These are phyloP conservation scores for Lathamus discolor DNA, from an alignment of 2,113 vertebrate species.

Conservation along the genomic window DNA sequence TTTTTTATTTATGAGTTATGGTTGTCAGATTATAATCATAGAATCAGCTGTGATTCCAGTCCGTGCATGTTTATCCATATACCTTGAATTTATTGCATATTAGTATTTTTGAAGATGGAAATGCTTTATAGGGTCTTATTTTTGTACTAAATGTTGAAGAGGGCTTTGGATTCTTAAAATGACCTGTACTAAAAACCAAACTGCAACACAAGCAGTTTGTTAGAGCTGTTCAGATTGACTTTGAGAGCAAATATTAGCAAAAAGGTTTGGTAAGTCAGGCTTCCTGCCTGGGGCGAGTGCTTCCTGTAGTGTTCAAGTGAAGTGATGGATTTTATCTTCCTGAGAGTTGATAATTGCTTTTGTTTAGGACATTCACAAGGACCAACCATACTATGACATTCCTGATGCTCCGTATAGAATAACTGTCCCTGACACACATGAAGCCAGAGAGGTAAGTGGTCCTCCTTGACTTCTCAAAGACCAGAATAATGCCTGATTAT, in stretches of 20 bases:
- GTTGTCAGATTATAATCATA: background rate
- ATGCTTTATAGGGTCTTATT: background rate
- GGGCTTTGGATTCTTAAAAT: background rate
- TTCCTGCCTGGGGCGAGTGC: background rate
- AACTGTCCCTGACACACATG: constrained; percentile 93
- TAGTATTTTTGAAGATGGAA: background rate
- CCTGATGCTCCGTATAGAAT: constrained; percentile 92
- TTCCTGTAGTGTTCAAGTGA: background rate
- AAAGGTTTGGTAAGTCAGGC: background rate
- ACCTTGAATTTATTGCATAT: background rate
- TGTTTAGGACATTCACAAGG: constrained; percentile 94
- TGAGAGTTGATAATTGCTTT: background rate
- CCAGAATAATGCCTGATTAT: background rate
- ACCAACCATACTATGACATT: constrained; percentile 94
- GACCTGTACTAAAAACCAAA: background rate
- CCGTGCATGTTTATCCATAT: background rate
- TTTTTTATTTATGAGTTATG: background rate
- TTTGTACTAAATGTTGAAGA: background rate
- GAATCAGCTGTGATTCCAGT: background rate
- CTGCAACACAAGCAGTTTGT: background rate
- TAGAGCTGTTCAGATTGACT: background rate
- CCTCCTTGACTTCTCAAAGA: background rate
- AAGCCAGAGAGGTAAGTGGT: constrained; percentile 87
- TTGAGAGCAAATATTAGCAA: background rate
- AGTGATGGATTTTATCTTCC: background rate